Conservation (phyloP, 2,113 vertebrate species). For the Eonycteris spelaea region DNA sequence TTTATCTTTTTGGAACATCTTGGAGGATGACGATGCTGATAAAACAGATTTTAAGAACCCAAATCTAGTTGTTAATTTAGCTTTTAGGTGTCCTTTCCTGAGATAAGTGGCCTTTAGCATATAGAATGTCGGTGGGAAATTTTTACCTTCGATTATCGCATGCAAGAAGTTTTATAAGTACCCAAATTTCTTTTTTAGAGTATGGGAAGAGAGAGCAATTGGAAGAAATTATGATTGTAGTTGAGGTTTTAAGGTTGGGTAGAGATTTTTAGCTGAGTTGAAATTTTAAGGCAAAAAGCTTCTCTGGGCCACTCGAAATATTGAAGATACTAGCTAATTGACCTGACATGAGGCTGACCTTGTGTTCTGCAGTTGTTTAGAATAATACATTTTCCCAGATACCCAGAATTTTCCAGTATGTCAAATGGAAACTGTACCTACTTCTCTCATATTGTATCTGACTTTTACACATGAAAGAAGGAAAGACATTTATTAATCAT, state of each 20-base stretch:
- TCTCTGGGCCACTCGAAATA: not conserved
- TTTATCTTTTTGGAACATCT: not conserved
- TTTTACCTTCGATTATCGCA: not conserved
- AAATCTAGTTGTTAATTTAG: not conserved
- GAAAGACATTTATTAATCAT: not conserved
- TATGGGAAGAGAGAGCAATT: not conserved
- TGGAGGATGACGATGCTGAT: not conserved
- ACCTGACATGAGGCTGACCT: not conserved
- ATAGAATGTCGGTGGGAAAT: not conserved
- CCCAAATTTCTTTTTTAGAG: not conserved
- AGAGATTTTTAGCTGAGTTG: not conserved
- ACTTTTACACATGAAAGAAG: not conserved
- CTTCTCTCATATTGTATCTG: not conserved
- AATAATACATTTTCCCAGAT: not conserved
- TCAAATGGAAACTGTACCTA: not conserved
- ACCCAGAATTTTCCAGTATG: not conserved
- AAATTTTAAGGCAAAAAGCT: not conserved
- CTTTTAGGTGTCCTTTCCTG: not conserved
- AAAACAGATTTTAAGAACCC: not conserved
- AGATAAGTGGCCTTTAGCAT: not conserved
- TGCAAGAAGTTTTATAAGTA: not conserved
- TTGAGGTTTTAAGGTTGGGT: not conserved
- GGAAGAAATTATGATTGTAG: not conserved
- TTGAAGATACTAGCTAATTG: not conserved
- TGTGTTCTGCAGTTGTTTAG: not conserved